Conservation (phyloP, 2,797 vertebrate species). For the Betta splendens region DNA sequence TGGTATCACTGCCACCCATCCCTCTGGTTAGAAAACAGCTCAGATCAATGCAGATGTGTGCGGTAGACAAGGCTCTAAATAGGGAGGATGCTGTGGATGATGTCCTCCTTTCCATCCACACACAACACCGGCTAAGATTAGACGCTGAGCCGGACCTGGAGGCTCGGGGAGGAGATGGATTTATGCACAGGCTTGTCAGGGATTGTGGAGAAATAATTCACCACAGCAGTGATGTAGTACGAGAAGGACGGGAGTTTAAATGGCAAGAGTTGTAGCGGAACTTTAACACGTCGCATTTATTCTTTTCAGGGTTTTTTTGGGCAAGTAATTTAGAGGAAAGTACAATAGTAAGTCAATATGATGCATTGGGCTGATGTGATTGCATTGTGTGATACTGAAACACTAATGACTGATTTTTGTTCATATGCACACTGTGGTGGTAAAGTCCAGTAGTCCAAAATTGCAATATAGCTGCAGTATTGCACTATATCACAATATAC, state of each 20-base stretch:
- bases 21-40: constrained; percentile 32
- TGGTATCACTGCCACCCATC: constrained; percentile 50
- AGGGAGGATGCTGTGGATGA: constrained; percentile 43
- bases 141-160: constrained; percentile 51
- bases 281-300: constrained; percentile 12
- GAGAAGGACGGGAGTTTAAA: neutral
- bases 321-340: no score
- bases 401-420: no score
- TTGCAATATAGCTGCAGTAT: no score
- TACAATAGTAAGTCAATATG: no score
- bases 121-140: constrained; percentile 63
- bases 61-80: constrained; percentile 58
- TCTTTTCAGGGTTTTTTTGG: neutral
- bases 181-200: constrained; percentile 18
- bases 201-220: constrained; percentile 34
- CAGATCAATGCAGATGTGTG: constrained; percentile 70
- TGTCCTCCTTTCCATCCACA: constrained; percentile 62
- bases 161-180: constrained; percentile 26
- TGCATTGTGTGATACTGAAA: no score
- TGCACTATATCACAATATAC: no score
- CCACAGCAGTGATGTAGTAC: neutral
- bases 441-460: no score
- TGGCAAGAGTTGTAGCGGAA: neutral
- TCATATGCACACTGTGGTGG: no score
- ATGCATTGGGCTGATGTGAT: no score